phyloP scores from a whole-genome alignment of 2,113 vertebrate species.

The Cyprinodon brontotheroides region DNA sequence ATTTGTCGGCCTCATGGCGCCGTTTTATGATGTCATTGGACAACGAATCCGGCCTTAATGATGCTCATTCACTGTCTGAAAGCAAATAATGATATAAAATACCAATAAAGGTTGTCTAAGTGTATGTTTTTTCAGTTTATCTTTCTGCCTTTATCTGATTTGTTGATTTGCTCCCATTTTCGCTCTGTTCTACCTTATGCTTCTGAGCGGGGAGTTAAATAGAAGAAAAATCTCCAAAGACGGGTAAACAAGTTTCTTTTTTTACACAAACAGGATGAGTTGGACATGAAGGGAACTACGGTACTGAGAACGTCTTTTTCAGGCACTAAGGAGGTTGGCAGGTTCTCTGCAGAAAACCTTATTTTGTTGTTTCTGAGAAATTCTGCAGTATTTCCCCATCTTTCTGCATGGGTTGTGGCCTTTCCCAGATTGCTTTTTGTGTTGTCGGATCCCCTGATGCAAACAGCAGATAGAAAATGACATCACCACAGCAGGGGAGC shows the following conservation, averaged over 20 bases:
- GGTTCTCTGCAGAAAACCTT: neutral
- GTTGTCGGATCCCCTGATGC: neutral
- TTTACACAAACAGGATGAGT: neutral
- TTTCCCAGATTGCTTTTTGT: neutral
- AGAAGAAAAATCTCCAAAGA: constrained; percentile 1
- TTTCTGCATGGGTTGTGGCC: neutral
- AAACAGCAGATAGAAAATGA: neutral
- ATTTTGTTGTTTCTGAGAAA: neutral
- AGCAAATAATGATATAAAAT: no score
- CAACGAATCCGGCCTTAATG: no score
- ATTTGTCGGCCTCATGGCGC: no score
- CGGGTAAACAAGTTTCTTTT: neutral
- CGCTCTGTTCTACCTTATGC: neutral
- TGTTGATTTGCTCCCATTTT: neutral
- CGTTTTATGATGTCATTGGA: no score
- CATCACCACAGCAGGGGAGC: no score
- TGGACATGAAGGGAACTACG: neutral
- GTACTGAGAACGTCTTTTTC: neutral
- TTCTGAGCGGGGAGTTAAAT: neutral
- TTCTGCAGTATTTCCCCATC: neutral
- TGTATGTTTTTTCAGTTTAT: neutral
- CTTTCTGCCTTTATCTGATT: neutral
- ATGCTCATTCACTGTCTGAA: no score
- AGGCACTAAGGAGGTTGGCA: neutral
- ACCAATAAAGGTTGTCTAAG: no score